Percentiles rank a stretch among this genome's conserved stretches.
Evolutionary conservation across 2,113 vertebrate species (phyloP).

Genomic region (Nannospalax galili): DNA sequence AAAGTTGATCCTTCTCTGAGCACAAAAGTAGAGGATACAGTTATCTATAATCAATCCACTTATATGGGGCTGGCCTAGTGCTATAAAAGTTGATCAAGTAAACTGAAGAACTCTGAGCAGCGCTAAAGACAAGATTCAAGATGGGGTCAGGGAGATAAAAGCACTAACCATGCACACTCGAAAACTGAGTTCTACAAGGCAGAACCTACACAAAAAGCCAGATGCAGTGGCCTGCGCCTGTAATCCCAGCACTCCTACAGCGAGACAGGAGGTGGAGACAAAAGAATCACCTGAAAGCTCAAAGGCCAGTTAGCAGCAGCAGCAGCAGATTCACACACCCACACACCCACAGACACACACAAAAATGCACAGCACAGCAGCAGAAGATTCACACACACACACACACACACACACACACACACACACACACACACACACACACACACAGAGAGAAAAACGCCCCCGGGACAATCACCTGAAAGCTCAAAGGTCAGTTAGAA

Average conservation of each 20-base stretch:
- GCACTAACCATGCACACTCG: no score
- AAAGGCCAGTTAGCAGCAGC: neutral
- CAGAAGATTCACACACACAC: neutral
- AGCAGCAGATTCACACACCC: no score
- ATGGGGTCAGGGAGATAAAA: neutral
- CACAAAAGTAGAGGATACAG: neutral
- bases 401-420: neutral
- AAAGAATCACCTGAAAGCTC: neutral
- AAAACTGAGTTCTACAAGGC: neutral
- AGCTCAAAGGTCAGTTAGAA: no score
- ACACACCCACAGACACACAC: no score
- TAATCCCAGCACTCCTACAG: neutral
- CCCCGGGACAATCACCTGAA: no score
- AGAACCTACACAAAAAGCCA: neutral
- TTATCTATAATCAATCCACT: neutral
- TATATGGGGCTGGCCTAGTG: neutral
- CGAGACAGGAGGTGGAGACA: neutral
- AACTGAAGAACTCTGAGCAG: constrained; percentile 42
- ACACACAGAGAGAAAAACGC: no score
- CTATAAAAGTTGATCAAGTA: constrained; percentile 40
- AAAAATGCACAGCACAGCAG: neutral
- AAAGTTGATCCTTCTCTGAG: constrained; percentile 18
- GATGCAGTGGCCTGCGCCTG: neutral
- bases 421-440: neutral
- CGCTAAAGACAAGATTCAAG: constrained; percentile 4